Evolutionary conservation across 1,140 invertebrate genomes (phyloP).

Genomic region (Drosophila suzukii): DNA sequence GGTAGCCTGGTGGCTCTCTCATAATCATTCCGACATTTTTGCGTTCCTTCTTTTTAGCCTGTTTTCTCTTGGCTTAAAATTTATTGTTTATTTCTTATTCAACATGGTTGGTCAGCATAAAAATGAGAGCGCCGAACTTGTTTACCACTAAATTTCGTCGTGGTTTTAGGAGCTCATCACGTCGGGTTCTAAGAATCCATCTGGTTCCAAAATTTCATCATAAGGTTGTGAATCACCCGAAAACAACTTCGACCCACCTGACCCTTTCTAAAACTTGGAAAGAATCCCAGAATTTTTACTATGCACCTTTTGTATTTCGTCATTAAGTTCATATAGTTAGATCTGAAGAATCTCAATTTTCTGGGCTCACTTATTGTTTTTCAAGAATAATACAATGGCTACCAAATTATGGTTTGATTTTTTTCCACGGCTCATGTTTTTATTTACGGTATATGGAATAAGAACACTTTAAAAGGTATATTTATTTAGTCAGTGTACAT

Average conservation of each 20-base stretch:
- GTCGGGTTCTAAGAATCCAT: slow-evolving; percentile 61
- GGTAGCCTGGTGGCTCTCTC: slow-evolving; percentile 26
- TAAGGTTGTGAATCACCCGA: slow-evolving; percentile 53
- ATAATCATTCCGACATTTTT: slow-evolving; percentile 19
- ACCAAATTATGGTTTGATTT: no score
- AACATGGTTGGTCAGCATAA: slow-evolving; percentile 26
- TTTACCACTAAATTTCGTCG: slow-evolving; percentile 61
- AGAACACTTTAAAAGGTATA: no score
- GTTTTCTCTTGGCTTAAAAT: background rate
- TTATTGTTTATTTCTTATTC: slow-evolving; percentile 18
- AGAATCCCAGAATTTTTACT: no score
- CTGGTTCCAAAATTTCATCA: slow-evolving; percentile 64
- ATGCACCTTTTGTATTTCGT: no score
- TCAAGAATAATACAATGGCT: no score
- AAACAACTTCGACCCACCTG: background rate
- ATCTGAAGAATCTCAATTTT: no score
- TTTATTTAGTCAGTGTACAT: no score
- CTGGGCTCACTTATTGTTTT: no score
- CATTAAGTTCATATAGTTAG: no score
- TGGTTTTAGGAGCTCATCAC: slow-evolving; percentile 58
- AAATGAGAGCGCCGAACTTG: slow-evolving; percentile 53
- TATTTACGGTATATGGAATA: no score
- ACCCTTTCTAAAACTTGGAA: background rate
- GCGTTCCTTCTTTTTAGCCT: slow-evolving; percentile 18
- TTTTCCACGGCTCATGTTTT: no score